phyloP scores from a whole-genome alignment of 2,113 vertebrate genomes.

The Bufo bufo region DNA sequence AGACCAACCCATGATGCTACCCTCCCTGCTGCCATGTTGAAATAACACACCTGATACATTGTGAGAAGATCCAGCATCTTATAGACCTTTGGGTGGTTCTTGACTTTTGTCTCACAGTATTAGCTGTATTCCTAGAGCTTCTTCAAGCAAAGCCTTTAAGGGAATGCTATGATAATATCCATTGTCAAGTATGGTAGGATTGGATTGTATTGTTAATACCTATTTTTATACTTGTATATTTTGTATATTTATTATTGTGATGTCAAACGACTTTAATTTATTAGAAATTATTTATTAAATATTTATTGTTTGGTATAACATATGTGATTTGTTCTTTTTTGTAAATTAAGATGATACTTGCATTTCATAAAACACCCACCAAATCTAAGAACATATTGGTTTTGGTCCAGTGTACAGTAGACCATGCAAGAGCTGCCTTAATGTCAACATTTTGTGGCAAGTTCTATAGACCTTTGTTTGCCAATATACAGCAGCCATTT shows the following conservation, averaged over 20 bases:
- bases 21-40: not conserved
- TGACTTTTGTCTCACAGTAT: too few species aligned
- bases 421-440: too few species aligned
- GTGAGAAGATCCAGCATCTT: not conserved
- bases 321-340: not conserved
- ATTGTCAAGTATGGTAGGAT: not conserved
- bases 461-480: not conserved
- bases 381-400: too few species aligned
- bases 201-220: not conserved
- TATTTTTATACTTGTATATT: not conserved
- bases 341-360: too few species aligned
- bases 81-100: not conserved
- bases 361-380: too few species aligned
- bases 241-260: slow-evolving; percentile 13
- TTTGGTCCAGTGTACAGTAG: too few species aligned
- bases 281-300: slow-evolving; percentile 44
- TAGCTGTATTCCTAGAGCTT: too few species aligned
- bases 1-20: not conserved
- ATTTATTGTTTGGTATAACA: slow-evolving; percentile 33
- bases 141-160: not conserved
- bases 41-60: not conserved
- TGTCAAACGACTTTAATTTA: not conserved
- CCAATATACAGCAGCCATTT: too few species aligned
- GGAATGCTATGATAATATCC: not conserved
- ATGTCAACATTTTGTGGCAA: not conserved